Evolutionary conservation across 2,797 vertebrate genomes (phyloP), one percentile per base, ranked within the genome.

Genomic region (Acrocephalus scirpaceus): DNA sequence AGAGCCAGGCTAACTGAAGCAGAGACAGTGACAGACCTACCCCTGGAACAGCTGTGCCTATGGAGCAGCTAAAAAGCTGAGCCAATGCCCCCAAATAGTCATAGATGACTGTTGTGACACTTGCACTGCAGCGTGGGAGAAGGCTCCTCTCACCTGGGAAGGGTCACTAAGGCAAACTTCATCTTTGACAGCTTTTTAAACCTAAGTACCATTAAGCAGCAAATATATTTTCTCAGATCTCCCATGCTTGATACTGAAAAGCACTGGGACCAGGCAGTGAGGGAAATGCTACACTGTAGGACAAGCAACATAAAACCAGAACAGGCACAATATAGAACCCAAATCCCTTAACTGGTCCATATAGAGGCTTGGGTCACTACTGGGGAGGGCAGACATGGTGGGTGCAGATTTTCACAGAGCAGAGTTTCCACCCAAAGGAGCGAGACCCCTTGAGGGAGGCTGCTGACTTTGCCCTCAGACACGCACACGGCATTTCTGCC

Each of bases 61-160:
- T 50, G 38, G 30, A 77, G n/a, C 61, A 57, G 82, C 72, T 44
- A 26, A 44, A 84, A 58, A 80, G n/a, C 93, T 91, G 85, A 32
- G 5, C 79, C 74, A 91, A 5, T 86, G 92, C 5, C 75, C 70
- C 92, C 67, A 7, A 2, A 69, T 0, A 53, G 64, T 76, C 75
- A 25, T 1, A 0, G 44, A 2, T 5, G 29, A n/a, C 2, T 16
- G 45, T 53, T 0, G 20, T 30, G 91, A 58, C 70, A 82, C 90
- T 45, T 32, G 42, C 30, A 9, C 92, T 54, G 93, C 91, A 82
- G 93, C 3, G 6, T 9, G 67, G 48, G 38, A 90, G 47, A 56
- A 45, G 34, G 81, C 53, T 86, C 45, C 1, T 18, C 15, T 29
- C 14, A 18, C 7, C 45, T 2, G 29, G 51, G 53, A 90, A 88